These are phyloP conservation scores for Rhagologus leucostigma DNA, from an alignment of 2,113 vertebrate species.

Conservation along the genomic window DNA sequence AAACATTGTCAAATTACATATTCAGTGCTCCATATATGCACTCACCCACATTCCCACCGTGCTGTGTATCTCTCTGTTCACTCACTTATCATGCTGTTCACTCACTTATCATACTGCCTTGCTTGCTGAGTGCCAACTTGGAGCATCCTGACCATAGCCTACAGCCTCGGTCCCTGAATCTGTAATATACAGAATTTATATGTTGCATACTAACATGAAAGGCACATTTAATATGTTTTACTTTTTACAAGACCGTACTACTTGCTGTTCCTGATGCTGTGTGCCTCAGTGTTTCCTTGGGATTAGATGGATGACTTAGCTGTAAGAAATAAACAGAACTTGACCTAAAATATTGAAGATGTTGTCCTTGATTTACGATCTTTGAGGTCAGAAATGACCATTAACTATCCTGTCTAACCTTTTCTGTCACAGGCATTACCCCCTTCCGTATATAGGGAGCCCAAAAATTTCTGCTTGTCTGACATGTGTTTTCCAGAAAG, in stretches of 20 bases:
- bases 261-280: not conserved
- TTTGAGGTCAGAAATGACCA: not conserved
- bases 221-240: not conserved
- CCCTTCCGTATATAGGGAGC: not conserved
- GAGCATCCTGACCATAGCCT: not conserved
- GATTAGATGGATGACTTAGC: not conserved
- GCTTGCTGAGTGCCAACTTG: not conserved
- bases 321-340: not conserved
- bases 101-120: not conserved
- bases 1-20: not conserved
- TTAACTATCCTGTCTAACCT: not conserved
- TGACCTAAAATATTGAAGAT: not conserved
- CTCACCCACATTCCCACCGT: not conserved
- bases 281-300: not conserved
- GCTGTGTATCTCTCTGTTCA: not conserved
- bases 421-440: not conserved
- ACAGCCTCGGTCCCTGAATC: not conserved
- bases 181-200: not conserved
- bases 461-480: not conserved
- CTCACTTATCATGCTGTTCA: not conserved
- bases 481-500: not conserved
- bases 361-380: not conserved
- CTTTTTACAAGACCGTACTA: not conserved
- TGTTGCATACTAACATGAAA: not conserved
- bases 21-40: not conserved